Conservation (phyloP, 2,797 vertebrate species). For the Selene dorsalis region DNA sequence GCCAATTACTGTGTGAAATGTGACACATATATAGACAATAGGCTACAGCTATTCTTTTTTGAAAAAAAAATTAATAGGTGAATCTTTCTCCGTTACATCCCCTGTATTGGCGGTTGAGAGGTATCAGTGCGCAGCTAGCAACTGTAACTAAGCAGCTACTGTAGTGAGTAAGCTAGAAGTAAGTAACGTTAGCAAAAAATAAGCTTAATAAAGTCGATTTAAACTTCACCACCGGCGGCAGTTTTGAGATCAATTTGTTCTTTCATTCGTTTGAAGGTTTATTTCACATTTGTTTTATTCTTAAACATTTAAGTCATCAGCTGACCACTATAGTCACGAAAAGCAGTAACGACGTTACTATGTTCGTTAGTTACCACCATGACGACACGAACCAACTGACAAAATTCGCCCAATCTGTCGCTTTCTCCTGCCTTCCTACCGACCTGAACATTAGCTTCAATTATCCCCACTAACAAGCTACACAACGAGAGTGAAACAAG, state of each 20-base stretch:
- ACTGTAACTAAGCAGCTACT: neutral
- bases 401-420: neutral
- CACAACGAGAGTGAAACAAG: too few relatives aligned
- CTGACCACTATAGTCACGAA: neutral
- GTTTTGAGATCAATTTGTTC: neutral
- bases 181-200: neutral
- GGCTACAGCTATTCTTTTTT: too few relatives aligned
- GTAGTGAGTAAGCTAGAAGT: neutral
- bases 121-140: neutral
- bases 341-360: constrained; percentile 16
- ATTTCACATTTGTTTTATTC: too few relatives aligned
- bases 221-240: neutral
- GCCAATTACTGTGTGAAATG: neutral
- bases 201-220: neutral
- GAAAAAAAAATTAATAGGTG: too few relatives aligned
- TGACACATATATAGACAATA: too few relatives aligned
- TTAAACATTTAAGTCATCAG: too few relatives aligned
- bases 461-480: neutral
- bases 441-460: neutral
- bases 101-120: neutral
- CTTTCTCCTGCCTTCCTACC: neutral
- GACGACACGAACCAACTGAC: neutral
- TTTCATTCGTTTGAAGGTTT: neutral
- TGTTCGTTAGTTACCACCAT: constrained; percentile 7
- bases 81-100: neutral